Conservation (phyloP, 2,113 vertebrate genomes). For the Coturnix japonica region DNA sequence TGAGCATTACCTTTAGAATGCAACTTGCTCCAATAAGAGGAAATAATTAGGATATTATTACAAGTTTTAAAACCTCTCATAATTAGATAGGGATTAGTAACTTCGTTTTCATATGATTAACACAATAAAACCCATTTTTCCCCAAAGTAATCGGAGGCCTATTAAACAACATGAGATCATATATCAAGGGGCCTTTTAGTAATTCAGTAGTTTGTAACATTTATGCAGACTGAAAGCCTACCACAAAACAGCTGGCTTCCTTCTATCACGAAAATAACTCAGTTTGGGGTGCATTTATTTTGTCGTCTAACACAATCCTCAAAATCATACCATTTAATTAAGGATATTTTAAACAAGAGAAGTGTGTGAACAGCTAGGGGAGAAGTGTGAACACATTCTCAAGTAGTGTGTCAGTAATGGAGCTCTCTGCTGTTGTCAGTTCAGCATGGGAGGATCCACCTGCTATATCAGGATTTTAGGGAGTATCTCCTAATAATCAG, state of each 20-base stretch:
- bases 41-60: conserved; percentile 66
- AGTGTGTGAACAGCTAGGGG: conserved; percentile 37
- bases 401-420: not conserved
- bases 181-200: conserved; percentile 65
- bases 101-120: conserved; percentile 72
- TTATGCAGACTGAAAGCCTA: conserved; percentile 42
- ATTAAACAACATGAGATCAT: conserved; percentile 61
- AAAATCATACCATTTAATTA: conserved; percentile 69
- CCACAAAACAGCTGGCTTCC: conserved; percentile 47
- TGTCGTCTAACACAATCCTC: conserved; percentile 40
- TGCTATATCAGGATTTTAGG: conserved; percentile 5
- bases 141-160: conserved; percentile 50
- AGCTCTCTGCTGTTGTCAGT: not conserved
- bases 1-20: conserved; percentile 43
- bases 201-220: conserved; percentile 64
- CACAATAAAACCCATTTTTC: conserved; percentile 59
- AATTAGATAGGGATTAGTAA: conserved; percentile 70
- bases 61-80: conserved; percentile 41
- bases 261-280: conserved; percentile 12
- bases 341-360: conserved; percentile 43
- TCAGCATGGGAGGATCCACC: not conserved
- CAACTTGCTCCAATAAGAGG: conserved; percentile 44
- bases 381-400: conserved; percentile 6
- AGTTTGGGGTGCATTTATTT: conserved; percentile 33
- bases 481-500: conserved; percentile 46